Conservation (phyloP, 1,140 invertebrate genomes). For the Drosophila mauritiana region DNA sequence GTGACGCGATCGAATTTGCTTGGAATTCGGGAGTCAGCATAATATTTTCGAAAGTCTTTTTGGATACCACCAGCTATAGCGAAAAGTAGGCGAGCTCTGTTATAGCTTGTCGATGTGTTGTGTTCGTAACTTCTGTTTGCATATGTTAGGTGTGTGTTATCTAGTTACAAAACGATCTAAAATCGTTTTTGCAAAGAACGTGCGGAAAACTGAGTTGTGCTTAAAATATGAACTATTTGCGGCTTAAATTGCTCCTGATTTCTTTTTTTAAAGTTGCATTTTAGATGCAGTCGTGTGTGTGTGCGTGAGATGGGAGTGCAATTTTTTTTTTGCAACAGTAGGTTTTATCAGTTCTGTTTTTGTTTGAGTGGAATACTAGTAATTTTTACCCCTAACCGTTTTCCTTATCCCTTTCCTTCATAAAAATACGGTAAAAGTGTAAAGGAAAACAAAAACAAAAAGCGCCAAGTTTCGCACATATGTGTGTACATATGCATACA, state of each 20-base stretch:
- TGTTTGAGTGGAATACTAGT: conserved; percentile 10
- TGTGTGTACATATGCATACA: not conserved
- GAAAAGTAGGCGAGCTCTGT: conserved; percentile 19
- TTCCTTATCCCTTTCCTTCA: conserved; percentile 2
- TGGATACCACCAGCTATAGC: conserved; percentile 25
- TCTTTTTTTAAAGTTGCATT: conserved; percentile 18
- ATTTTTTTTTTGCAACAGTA: conserved; percentile 19
- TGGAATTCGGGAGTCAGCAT: conserved; percentile 13
- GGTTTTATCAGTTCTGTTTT: conserved; percentile 6
- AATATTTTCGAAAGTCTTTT: not conserved
- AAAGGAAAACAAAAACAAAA: conserved; percentile 54
- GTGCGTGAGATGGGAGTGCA: conserved; percentile 1
- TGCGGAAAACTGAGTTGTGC: not conserved
- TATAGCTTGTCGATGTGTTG: not conserved
- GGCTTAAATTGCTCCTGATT: not conserved
- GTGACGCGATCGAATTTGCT: conserved; percentile 36
- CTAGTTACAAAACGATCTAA: conserved; percentile 2
- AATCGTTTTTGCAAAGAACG: not conserved
- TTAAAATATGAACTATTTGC: not conserved
- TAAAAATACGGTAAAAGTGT: conserved; percentile 39
- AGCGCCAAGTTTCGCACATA: conserved; percentile 53
- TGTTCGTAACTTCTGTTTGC: not conserved
- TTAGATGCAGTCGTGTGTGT: conserved; percentile 17
- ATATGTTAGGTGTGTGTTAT: not conserved
- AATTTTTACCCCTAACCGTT: conserved; percentile 1